These are phyloP conservation scores for Hippocampus mohnikei DNA, from an alignment of 2,113 vertebrate genomes.

Conservation along the genomic window DNA sequence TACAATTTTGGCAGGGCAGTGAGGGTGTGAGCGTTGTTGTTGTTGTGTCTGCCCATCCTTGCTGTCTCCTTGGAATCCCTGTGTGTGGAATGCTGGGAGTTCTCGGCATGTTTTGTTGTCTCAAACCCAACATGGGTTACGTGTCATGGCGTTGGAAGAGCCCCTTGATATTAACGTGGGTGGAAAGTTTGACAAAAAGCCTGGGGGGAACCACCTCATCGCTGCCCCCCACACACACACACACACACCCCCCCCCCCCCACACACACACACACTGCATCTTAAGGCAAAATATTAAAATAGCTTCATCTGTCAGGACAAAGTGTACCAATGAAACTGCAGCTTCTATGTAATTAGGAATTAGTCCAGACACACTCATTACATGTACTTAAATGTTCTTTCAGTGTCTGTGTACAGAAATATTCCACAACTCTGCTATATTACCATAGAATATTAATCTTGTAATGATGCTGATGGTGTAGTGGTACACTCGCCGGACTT, in stretches of 20 bases:
- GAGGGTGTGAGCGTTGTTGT: conserved; percentile 46
- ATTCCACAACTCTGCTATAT: not conserved
- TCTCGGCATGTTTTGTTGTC: conserved; percentile 39
- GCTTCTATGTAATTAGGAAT: not conserved
- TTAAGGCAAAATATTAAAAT: not conserved
- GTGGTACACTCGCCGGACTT: too few species aligned
- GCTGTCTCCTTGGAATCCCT: not conserved
- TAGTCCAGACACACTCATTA: not conserved
- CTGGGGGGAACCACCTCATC: conserved; percentile 20
- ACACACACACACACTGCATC: not conserved
- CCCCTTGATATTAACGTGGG: conserved; percentile 7
- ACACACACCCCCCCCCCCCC: not conserved
- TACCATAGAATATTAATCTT: too few species aligned
- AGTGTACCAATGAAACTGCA: not conserved
- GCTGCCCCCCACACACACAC: not conserved
- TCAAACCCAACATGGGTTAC: conserved; percentile 24
- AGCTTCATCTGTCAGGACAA: not conserved
- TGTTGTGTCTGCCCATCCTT: conserved; percentile 57
- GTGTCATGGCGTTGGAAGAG: conserved; percentile 23
- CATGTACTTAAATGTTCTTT: not conserved
- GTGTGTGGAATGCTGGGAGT: conserved; percentile 40
- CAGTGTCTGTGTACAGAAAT: not conserved
- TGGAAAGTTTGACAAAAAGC: conserved; percentile 45
- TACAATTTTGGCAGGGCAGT: conserved; percentile 1
- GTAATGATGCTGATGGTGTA: too few species aligned